Evolutionary conservation across 2,888 invertebrate genomes (phyloP).

Genomic region (Tipula vernalis): DNA sequence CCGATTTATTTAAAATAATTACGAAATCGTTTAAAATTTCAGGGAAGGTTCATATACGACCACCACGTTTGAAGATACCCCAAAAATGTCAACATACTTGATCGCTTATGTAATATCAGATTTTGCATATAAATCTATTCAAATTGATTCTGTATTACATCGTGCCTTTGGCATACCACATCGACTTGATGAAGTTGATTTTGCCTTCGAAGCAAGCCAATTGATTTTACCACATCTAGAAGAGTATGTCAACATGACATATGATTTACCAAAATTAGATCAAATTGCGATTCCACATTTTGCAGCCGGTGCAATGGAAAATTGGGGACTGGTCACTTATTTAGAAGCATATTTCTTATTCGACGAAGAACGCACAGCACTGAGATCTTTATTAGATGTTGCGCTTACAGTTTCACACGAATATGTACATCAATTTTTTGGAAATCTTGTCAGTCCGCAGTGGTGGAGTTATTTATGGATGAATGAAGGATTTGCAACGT

Average conservation of each 20-base stretch:
- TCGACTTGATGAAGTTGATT: constrained; percentile 14
- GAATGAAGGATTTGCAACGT: constrained; percentile 61
- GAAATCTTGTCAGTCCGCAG: constrained; percentile 53
- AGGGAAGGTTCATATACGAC: constrained; percentile 49
- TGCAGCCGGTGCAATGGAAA: constrained; percentile 60
- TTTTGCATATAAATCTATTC: constrained; percentile 23
- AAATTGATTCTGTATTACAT: constrained; percentile 44
- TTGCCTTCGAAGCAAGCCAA: constrained; percentile 17
- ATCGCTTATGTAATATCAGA: constrained; percentile 69
- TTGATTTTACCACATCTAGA: constrained; percentile 32
- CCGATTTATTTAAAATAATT: background rate
- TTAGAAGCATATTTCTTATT: constrained; percentile 28
- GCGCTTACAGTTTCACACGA: constrained; percentile 45
- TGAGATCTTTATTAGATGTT: constrained; percentile 25
- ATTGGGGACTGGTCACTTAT: constrained; percentile 46
- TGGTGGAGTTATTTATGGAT: constrained; percentile 65
- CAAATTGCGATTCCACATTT: constrained; percentile 76
- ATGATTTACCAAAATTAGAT: constrained; percentile 64
- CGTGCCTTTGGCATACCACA: constrained; percentile 25
- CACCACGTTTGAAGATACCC: constrained; percentile 40
- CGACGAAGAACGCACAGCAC: constrained; percentile 24
- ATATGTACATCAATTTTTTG: constrained; percentile 68
- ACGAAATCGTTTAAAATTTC: background rate
- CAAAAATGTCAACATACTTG: constrained; percentile 66
- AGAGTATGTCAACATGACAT: constrained; percentile 55